Conservation (phyloP, 1,140 invertebrate genomes). For the Orius insidiosus region DNA sequence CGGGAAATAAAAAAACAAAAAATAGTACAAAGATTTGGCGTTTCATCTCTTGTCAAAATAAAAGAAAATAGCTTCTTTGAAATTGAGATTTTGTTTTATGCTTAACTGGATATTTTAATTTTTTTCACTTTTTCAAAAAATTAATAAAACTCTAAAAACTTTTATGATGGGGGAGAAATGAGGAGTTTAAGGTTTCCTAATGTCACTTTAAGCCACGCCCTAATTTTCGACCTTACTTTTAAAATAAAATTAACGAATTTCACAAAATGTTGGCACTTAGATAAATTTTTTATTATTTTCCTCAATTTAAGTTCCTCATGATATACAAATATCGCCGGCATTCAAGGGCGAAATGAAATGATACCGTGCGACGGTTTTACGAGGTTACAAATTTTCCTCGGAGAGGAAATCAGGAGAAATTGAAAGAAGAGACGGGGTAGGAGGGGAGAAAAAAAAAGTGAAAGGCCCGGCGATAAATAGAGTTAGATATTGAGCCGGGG, state of each 20-base stretch:
- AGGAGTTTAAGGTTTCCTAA: not conserved
- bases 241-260: no score
- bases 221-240: no score
- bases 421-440: not conserved
- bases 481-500: not conserved
- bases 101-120: not conserved
- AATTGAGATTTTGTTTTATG: no score
- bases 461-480: not conserved
- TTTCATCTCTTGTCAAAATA: no score
- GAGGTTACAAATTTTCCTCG: not conserved
- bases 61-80: no score
- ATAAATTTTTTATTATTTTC: no score
- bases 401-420: not conserved
- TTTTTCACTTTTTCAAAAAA: not conserved
- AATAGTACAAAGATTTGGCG: no score
- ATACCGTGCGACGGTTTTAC: not conserved
- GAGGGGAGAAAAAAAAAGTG: not conserved
- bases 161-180: not conserved
- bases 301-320: not conserved
- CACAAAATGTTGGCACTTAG: no score
- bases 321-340: not conserved
- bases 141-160: not conserved
- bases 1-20: no score
- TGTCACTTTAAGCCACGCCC: no score
- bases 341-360: not conserved